These are phyloP conservation scores for Zophobas morio DNA, from an alignment of 1,140 invertebrate species.

Conservation along the genomic window DNA sequence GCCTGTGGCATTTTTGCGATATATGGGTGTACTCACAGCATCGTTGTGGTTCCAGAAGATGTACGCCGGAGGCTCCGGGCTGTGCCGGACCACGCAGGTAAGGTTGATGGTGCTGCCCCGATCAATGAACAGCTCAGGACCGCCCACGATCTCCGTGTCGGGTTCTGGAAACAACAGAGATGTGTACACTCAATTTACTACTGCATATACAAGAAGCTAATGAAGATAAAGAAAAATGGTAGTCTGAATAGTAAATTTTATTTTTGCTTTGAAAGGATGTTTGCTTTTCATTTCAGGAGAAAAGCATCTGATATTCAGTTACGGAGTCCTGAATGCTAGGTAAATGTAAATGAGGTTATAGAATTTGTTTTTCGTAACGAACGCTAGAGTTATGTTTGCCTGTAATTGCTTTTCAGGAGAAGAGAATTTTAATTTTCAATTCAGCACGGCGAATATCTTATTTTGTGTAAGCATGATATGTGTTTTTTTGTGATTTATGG, in stretches of 20 bases:
- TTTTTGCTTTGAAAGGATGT: background rate
- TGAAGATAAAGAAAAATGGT: too few species aligned
- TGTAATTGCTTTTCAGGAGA: too few species aligned
- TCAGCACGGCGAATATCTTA: too few species aligned
- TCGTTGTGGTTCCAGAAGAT: slow-evolving; percentile 95
- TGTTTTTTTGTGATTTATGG: too few species aligned
- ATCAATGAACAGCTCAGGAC: slow-evolving; percentile 91
- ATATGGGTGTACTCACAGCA: slow-evolving; percentile 74
- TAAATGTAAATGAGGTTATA: too few species aligned
- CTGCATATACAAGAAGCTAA: background rate
- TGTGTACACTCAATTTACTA: slow-evolving; percentile 7
- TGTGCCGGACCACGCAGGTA: slow-evolving; percentile 91
- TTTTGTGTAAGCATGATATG: too few species aligned
- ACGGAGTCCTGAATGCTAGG: too few species aligned
- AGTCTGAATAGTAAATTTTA: too few species aligned
- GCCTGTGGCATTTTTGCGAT: background rate
- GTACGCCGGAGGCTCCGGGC: slow-evolving; percentile 91
- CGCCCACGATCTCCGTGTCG: slow-evolving; percentile 89
- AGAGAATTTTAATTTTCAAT: too few species aligned
- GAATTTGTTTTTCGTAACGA: too few species aligned
- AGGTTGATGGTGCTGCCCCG: slow-evolving; percentile 93
- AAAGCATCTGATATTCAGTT: too few species aligned
- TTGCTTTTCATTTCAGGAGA: background rate
- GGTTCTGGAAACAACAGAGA: slow-evolving; percentile 79
- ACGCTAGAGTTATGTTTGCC: too few species aligned